A percentile compares a stretch with the other conserved stretches of the same genome.
Conservation (phyloP, 2,797 vertebrate species). For the Hypotaenidia philippensis region DNA sequence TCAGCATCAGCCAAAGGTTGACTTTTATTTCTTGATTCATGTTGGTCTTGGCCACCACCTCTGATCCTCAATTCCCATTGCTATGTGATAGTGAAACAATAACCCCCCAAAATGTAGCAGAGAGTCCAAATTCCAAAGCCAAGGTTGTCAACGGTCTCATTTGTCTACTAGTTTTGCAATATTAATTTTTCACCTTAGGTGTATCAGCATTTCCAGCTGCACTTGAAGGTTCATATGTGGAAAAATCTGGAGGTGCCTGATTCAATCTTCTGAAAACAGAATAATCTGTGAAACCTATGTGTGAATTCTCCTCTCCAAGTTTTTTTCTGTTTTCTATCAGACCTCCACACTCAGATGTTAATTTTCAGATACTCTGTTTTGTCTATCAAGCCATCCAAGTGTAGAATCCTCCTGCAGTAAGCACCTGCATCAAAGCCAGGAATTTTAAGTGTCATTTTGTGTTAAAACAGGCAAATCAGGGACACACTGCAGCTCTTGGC, state of each 20-base stretch:
- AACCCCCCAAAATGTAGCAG: neutral
- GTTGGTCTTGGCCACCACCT: neutral
- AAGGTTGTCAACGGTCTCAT: neutral
- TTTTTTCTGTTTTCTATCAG: neutral
- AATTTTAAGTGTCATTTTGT: neutral
- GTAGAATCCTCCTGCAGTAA: neutral
- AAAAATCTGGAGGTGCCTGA: neutral
- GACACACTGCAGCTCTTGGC: neutral
- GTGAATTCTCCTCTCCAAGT: neutral
- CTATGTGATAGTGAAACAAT: neutral
- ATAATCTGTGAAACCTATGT: neutral
- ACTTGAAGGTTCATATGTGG: fast-evolving
- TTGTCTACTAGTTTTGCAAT: neutral
- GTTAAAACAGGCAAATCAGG: neutral
- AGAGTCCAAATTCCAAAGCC: neutral
- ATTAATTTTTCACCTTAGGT: neutral
- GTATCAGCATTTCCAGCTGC: neutral
- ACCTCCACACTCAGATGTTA: neutral
- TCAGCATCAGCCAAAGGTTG: neutral
- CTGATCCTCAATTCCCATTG: neutral
- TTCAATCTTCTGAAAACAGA: neutral
- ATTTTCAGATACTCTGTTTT: neutral
- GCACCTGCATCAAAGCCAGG: neutral
- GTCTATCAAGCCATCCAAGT: neutral
- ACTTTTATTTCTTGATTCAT: neutral